Evolutionary conservation across 1,140 invertebrate species (phyloP).

Genomic region (Charaxes varanes): DNA sequence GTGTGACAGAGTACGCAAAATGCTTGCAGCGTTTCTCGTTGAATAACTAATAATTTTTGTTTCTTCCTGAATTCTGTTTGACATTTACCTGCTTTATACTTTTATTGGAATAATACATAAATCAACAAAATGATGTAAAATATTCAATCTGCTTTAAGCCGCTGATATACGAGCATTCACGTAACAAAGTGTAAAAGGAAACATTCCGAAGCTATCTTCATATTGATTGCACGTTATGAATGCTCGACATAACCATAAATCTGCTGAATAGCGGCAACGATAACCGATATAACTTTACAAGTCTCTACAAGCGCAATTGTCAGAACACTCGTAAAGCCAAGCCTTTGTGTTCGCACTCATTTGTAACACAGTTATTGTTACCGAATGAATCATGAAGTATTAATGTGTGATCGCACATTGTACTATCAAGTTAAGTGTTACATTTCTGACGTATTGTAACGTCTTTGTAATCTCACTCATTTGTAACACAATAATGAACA

Average conservation of each 20-base stretch:
- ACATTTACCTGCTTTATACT: too few relatives aligned
- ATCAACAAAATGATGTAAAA: too few relatives aligned
- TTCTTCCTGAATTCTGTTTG: too few relatives aligned
- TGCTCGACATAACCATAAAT: conserved; percentile 11
- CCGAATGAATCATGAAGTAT: too few relatives aligned
- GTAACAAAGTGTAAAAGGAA: conserved; percentile 5
- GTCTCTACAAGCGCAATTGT: conserved; percentile 21
- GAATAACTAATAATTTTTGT: too few relatives aligned
- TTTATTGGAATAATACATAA: too few relatives aligned
- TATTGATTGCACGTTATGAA: conserved; percentile 9
- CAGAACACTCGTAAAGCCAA: conserved; percentile 16
- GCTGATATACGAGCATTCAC: not conserved
- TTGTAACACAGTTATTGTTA: conserved; percentile 22
- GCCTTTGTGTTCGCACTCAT: conserved; percentile 21
- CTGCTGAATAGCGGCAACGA: conserved; percentile 2
- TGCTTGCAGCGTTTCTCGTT: too few relatives aligned
- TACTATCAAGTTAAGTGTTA: too few relatives aligned
- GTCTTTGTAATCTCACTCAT: conserved; percentile 20
- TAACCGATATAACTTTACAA: conserved; percentile 15
- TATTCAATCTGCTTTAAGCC: not conserved
- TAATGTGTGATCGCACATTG: too few relatives aligned
- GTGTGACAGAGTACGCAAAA: too few relatives aligned
- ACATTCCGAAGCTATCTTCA: conserved; percentile 7
- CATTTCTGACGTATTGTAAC: conserved; percentile 13
- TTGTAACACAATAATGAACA: conserved; percentile 21